Evolutionary conservation across 2,113 vertebrate species (phyloP).

Genomic region (Syngnathoides biaculeatus): DNA sequence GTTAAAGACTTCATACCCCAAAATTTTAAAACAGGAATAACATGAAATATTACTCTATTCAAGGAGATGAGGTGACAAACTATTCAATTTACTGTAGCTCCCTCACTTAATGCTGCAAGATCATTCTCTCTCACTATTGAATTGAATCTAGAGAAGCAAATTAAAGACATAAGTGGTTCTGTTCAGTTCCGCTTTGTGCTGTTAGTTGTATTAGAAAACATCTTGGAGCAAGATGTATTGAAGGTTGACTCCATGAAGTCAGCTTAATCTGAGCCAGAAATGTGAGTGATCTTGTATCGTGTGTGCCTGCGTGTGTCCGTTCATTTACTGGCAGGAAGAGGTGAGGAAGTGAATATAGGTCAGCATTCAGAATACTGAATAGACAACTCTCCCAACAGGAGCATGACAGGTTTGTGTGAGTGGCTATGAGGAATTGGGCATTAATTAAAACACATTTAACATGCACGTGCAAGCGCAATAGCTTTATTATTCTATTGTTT

Average conservation of each 20-base stretch:
- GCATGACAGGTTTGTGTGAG: background rate
- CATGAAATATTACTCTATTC: background rate
- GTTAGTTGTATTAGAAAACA: background rate
- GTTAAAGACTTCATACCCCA: background rate
- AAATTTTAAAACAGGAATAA: background rate
- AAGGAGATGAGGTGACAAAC: background rate
- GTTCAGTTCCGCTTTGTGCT: background rate
- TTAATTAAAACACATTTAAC: background rate
- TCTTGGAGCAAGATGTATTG: conserved; percentile 4
- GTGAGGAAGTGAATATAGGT: conserved; percentile 55
- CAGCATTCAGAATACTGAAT: conserved; percentile 40
- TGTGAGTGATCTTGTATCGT: conserved; percentile 2
- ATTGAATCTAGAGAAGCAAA: background rate
- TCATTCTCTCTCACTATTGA: background rate
- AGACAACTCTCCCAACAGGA: conserved; percentile 22
- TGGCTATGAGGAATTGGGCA: background rate
- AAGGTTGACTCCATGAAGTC: conserved; percentile 5
- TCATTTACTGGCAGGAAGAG: conserved; percentile 14
- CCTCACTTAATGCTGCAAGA: background rate
- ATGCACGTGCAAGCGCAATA: too few relatives aligned
- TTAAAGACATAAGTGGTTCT: background rate
- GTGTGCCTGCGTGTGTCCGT: conserved; percentile 10
- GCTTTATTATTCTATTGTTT: too few relatives aligned
- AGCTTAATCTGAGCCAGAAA: conserved; percentile 36
- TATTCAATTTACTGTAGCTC: background rate